Conservation (phyloP, 2,888 invertebrate genomes). For the Chloroclystis v-ata region DNA sequence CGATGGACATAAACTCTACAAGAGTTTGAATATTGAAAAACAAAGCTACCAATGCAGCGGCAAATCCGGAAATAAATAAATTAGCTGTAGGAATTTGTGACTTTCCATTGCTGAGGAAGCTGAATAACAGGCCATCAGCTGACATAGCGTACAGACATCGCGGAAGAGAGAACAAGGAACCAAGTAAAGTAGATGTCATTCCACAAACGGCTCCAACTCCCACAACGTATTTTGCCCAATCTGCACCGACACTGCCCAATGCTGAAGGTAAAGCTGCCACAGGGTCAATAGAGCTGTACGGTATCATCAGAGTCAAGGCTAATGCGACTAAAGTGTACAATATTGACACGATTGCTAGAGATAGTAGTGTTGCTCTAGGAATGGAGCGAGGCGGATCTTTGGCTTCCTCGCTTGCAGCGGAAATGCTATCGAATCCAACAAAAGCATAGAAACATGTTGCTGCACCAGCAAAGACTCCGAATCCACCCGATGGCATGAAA, state of each 20-base stretch:
- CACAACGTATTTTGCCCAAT: conserved; percentile 91
- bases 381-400: conserved; percentile 88
- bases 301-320: conserved; percentile 89
- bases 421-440: conserved; percentile 94
- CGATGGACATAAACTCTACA: conserved; percentile 97
- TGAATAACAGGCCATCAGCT: conserved; percentile 89
- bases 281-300: conserved; percentile 84
- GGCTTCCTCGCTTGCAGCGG: conserved; percentile 92
- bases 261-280: conserved; percentile 90
- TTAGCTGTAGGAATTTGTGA: conserved; percentile 90
- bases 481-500: conserved; percentile 86
- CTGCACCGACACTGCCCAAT: conserved; percentile 84
- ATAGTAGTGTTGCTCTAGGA: conserved; percentile 88
- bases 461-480: conserved; percentile 89
- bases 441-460: conserved; percentile 96
- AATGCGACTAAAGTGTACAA: conserved; percentile 89
- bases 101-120: conserved; percentile 86
- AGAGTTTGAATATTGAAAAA: conserved; percentile 92
- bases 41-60: conserved; percentile 87
- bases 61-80: conserved; percentile 85
- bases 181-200: conserved; percentile 93
- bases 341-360: conserved; percentile 87
- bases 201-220: conserved; percentile 92
- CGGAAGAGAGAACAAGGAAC: conserved; percentile 90
- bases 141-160: conserved; percentile 95